phyloP scores from a whole-genome alignment of 2,797 vertebrate genomes.

The Pampus argenteus region DNA sequence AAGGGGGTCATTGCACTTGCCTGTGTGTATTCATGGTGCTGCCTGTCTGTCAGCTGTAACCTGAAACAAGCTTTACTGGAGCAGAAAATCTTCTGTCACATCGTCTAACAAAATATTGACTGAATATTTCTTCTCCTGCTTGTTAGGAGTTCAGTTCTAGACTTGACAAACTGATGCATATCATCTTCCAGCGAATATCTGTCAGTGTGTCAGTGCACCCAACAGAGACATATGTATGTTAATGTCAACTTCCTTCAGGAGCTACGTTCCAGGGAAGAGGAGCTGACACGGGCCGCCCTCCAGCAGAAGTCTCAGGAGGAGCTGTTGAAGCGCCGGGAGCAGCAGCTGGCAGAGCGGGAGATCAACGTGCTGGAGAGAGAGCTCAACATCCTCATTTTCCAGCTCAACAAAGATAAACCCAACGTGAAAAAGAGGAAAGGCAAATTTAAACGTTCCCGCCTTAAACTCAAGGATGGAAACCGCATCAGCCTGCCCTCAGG shows the following conservation, averaged over 20 bases:
- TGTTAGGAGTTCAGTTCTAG: background rate
- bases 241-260: slow-evolving; percentile 81
- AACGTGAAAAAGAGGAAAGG: slow-evolving; percentile 96
- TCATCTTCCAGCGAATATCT: background rate
- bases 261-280: slow-evolving; percentile 94
- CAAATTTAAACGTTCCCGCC: slow-evolving; percentile 92
- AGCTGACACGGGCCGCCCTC: slow-evolving; percentile 91
- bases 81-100: background rate
- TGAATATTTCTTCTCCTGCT: background rate
- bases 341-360: slow-evolving; percentile 93
- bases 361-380: slow-evolving; percentile 95
- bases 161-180: background rate
- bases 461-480: slow-evolving; percentile 95
- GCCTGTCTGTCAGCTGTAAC: background rate
- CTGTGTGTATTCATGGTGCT: background rate
- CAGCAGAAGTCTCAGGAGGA: slow-evolving; percentile 97
- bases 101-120: background rate
- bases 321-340: slow-evolving; percentile 91
- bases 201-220: too few relatives aligned
- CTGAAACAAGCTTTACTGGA: background rate
- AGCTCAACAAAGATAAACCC: slow-evolving; percentile 95
- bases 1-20: background rate
- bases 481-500: slow-evolving; percentile 98
- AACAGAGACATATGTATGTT: background rate
- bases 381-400: slow-evolving; percentile 96